Evolutionary conservation across 2,888 invertebrate genomes (phyloP), one percentile per base, ranked within the genome.

Genomic region (Falcaria lacertinaria): DNA sequence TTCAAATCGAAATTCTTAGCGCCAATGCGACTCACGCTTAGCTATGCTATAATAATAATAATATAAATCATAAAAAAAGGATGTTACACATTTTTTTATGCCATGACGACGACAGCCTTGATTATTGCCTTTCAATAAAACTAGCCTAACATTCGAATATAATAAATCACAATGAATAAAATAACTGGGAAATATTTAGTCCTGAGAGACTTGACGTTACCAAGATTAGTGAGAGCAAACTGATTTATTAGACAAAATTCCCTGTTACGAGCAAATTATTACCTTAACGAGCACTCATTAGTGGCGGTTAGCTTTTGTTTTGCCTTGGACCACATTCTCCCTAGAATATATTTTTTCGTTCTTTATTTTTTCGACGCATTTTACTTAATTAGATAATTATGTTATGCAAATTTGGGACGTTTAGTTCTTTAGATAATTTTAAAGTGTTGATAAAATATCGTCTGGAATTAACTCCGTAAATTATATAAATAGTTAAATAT

Each of bases 261-360:
- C 60, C 56, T 64, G 66, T 65, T 56, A 64, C 60, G 63, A 66
- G 59, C 54, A 68, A 73, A 73, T 72, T 70, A 74, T 77, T 75
- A 73, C 69, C 69, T 68, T 69, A 74, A 75, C 67, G 71, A 74
- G 71, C 60, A 47, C 70, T 77, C 73, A 75, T 81, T 80, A 80
- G 69, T 55, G 53, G 64, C 56, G 63, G 73, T 75, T 69, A 65
- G 68, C 70, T 69, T 63, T 74, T 76, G 72, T 80, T 78, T 74
- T 66, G 53, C 54, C 49, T 14, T 43, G 47, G 52, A 59, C 54
- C 61, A 69, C 57, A 59, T 64, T 69, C 50, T 56, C 58, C 58
- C 54, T 42, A 41, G 55, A 51, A 54, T 22, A 11, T 37, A 57
- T 60, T 50, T 69, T 65, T 66, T 58, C 52, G 59, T 51, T 53